These are phyloP conservation scores for Caenorhabditis becei DNA, from an alignment of 2,888 invertebrate species.

Conservation along the genomic window DNA sequence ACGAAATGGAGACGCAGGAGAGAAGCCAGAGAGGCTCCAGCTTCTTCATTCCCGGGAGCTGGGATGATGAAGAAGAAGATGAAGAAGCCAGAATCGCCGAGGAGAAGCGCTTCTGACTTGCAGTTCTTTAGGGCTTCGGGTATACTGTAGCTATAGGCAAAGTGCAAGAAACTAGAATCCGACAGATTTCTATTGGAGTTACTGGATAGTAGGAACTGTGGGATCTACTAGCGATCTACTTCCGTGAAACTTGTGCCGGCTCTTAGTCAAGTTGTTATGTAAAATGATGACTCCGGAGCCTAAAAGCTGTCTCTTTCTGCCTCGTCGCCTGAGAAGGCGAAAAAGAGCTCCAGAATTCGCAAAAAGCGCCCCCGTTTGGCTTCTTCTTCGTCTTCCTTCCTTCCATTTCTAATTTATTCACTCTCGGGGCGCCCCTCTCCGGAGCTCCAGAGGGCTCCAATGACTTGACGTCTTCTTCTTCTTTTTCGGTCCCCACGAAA, in stretches of 20 bases:
- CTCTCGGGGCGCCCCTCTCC: slow-evolving; percentile 30
- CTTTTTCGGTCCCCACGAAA: neutral
- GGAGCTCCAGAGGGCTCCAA: neutral
- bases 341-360: slow-evolving; percentile 58
- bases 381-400: slow-evolving; percentile 28
- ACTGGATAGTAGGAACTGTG: too few relatives aligned
- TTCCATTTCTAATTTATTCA: slow-evolving; percentile 58
- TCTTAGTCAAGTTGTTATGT: neutral
- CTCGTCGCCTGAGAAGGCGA: slow-evolving; percentile 38
- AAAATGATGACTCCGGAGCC: slow-evolving; percentile 38
- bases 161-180: too few relatives aligned
- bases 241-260: too few relatives aligned
- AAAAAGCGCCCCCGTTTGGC: slow-evolving; percentile 24
- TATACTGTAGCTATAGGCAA: too few relatives aligned
- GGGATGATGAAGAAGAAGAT: neutral
- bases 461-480: neutral
- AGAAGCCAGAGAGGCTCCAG: neutral
- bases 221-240: too few relatives aligned
- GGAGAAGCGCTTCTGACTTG: too few relatives aligned
- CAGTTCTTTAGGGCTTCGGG: too few relatives aligned
- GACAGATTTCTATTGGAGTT: too few relatives aligned
- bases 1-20: slow-evolving; percentile 35
- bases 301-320: slow-evolving; percentile 2
- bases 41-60: slow-evolving; percentile 12
- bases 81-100: too few relatives aligned